phyloP scores from a whole-genome alignment of 2,888 invertebrate genomes.

The Antitype chi region DNA sequence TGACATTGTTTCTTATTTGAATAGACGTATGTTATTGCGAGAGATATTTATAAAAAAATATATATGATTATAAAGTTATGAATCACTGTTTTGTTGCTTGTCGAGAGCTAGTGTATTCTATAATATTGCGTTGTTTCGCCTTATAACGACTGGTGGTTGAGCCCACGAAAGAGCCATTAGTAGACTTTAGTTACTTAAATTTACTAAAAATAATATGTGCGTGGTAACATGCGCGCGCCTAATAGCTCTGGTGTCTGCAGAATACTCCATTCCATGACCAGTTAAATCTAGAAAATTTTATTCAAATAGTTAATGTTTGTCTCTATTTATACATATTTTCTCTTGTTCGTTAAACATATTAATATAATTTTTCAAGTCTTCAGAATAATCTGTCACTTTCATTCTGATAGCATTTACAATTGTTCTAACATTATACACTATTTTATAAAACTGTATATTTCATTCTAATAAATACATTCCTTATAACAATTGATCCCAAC shows the following conservation, averaged over 20 bases:
- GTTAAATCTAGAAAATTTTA: conserved; percentile 57
- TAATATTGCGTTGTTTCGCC: conserved; percentile 39
- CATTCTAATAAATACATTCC: conserved; percentile 54
- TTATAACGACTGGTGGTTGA: conserved; percentile 46
- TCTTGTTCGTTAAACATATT: conserved; percentile 36
- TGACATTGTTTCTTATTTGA: conserved; percentile 67
- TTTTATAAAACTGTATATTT: conserved; percentile 59
- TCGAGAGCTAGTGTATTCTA: conserved; percentile 56
- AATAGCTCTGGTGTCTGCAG: conserved; percentile 44
- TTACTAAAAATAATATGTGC: conserved; percentile 30
- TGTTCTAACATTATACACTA: conserved; percentile 56
- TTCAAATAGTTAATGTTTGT: conserved; percentile 48
- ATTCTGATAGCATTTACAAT: conserved; percentile 55
- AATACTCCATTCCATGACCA: conserved; percentile 71
- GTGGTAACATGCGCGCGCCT: conserved; percentile 25
- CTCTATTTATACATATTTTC: conserved; percentile 44
- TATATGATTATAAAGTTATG: conserved; percentile 42
- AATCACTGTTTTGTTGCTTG: conserved; percentile 64
- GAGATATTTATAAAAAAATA: conserved; percentile 61
- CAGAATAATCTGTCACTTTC: conserved; percentile 45
- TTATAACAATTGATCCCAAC: conserved; percentile 25
- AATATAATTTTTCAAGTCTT: conserved; percentile 42
- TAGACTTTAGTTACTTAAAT: conserved; percentile 46
- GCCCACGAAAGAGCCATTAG: conserved; percentile 46
- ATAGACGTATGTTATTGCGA: conserved; percentile 59